Percentiles rank a stretch among this genome's conserved stretches.
Conservation (phyloP, 2,888 invertebrate genomes). For the Drosophila testacea region DNA sequence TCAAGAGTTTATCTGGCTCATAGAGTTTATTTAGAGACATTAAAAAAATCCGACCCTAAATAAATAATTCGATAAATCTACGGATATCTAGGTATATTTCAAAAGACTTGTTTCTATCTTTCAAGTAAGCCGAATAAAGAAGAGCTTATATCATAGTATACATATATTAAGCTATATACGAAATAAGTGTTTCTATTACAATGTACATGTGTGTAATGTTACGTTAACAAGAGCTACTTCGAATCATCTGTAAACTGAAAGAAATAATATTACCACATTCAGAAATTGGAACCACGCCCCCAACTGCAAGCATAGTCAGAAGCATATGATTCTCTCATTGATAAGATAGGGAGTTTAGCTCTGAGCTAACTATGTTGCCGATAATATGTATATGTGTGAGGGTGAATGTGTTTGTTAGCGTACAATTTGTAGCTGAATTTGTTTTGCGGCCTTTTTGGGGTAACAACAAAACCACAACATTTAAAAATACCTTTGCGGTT, state of each 20-base stretch:
- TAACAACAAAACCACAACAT: constrained; percentile 38
- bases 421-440: neutral
- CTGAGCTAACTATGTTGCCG: constrained; percentile 44
- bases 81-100: neutral
- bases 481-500: constrained; percentile 48
- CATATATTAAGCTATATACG: too few species aligned
- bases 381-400: constrained; percentile 2
- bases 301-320: constrained; percentile 44
- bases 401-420: constrained; percentile 12
- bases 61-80: too few species aligned
- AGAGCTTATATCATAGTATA: too few species aligned
- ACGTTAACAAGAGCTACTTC: constrained; percentile 33
- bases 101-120: too few species aligned
- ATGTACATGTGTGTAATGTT: neutral
- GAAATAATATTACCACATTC: constrained; percentile 34
- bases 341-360: constrained; percentile 52
- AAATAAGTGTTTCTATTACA: constrained; percentile 21
- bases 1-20: too few species aligned
- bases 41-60: too few species aligned
- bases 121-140: too few species aligned
- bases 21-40: too few species aligned
- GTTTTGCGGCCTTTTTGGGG: constrained; percentile 12
- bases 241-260: constrained; percentile 30
- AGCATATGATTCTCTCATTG: constrained; percentile 51
- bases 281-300: constrained; percentile 18